phyloP scores from a whole-genome alignment of 1,140 invertebrate species.

The Mizuhopecten yessoensis region DNA sequence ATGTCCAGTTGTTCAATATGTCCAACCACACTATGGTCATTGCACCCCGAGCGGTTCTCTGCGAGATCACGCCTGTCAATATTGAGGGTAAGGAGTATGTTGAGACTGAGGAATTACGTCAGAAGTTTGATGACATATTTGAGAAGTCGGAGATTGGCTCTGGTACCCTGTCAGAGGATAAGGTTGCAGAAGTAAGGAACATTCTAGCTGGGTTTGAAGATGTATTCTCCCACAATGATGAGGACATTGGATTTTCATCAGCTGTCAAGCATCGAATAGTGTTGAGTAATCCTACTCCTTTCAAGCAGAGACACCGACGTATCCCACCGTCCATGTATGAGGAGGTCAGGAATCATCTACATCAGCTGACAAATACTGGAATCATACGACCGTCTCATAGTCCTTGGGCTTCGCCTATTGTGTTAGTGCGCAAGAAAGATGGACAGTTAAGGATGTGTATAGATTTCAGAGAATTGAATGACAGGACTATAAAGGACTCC shows the following conservation, averaged over 20 bases:
- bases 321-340: constrained; percentile 54
- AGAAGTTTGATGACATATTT: background rate
- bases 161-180: background rate
- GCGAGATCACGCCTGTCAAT: constrained; percentile 54
- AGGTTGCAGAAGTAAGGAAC: background rate
- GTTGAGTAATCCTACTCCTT: constrained; percentile 41
- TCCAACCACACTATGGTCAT: constrained; percentile 51
- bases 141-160: constrained; percentile 42
- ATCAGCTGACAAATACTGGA: constrained; percentile 47
- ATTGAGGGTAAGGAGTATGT: background rate
- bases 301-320: constrained; percentile 57
- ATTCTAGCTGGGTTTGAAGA: constrained; percentile 41
- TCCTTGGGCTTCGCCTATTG: no score
- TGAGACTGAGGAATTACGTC: background rate
- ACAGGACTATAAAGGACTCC: no score
- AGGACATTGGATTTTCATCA: constrained; percentile 50
- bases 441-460: no score
- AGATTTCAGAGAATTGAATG: no score
- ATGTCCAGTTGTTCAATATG: constrained; percentile 49
- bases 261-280: constrained; percentile 55
- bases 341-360: constrained; percentile 56
- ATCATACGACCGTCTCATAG: background rate
- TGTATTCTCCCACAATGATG: constrained; percentile 55
- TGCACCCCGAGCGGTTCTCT: constrained; percentile 47
- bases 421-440: no score